Percentiles rank a stretch among this genome's conserved stretches.
Conservation (phyloP, 2,113 vertebrate species). For the Nothoprocta pentlandii region DNA sequence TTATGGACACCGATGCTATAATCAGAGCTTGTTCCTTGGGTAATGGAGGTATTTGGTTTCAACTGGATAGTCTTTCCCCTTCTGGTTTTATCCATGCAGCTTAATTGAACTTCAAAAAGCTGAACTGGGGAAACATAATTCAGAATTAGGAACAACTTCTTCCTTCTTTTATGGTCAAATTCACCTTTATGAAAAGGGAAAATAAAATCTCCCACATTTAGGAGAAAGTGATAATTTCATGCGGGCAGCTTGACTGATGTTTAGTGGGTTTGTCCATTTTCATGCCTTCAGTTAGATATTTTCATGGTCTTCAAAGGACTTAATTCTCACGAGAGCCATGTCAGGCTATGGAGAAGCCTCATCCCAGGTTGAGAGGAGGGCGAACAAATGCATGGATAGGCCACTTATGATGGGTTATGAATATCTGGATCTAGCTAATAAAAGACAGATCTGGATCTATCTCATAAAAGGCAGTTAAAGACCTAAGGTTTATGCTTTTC, state of each 20-base stretch:
- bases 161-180: neutral
- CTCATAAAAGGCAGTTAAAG: neutral
- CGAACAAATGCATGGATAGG: neutral
- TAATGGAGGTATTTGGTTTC: slow-evolving; percentile 39
- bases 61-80: neutral
- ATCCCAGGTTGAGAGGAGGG: neutral
- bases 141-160: neutral
- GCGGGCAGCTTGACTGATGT: neutral
- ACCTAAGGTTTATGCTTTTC: neutral
- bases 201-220: neutral
- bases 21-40: neutral
- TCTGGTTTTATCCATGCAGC: neutral
- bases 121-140: neutral
- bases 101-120: neutral
- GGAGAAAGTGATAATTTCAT: neutral
- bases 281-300: neutral
- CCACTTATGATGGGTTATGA: neutral
- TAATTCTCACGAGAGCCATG: neutral
- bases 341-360: neutral
- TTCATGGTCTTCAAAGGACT: neutral
- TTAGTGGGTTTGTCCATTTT: neutral
- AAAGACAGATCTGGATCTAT: neutral
- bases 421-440: neutral
- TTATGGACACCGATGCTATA: slow-evolving; percentile 14
- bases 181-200: neutral